phyloP scores from a whole-genome alignment of 2,888 invertebrate genomes.

The Cephus sareptanus region DNA sequence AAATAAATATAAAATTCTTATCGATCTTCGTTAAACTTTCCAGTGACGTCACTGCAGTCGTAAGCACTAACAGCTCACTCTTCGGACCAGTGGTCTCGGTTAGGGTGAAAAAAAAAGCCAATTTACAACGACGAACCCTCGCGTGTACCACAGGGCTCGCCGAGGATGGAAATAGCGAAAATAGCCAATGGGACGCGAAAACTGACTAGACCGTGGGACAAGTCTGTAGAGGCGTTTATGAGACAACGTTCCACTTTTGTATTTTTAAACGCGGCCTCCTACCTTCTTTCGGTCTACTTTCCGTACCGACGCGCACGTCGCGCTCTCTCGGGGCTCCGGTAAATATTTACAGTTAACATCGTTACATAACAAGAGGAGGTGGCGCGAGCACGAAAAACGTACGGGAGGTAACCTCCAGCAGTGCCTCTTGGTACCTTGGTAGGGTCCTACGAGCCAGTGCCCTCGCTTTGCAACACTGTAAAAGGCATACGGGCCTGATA shows the following conservation, averaged over 20 bases:
- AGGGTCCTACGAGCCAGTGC: conserved; percentile 32
- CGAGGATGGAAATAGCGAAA: background rate
- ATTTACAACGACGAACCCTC: background rate
- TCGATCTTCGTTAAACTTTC: background rate
- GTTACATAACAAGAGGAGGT: conserved; percentile 53
- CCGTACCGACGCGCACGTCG: conserved; percentile 33
- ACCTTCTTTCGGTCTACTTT: conserved; percentile 54
- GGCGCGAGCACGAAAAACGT: conserved; percentile 27
- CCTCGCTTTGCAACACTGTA: background rate
- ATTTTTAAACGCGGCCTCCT: conserved; percentile 48
- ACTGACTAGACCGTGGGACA: conserved; percentile 1
- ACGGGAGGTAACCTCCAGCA: background rate
- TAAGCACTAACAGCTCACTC: background rate
- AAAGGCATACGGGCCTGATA: background rate
- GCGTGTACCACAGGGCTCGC: background rate
- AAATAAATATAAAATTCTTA: background rate
- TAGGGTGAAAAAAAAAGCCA: background rate
- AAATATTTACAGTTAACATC: conserved; percentile 62
- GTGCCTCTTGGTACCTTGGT: background rate
- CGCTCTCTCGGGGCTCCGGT: conserved; percentile 39
- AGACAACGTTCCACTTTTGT: conserved; percentile 50
- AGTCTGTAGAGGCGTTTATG: conserved; percentile 15
- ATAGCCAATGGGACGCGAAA: background rate
- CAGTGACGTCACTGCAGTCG: background rate
- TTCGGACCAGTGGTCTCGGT: background rate